Evolutionary conservation across 2,888 invertebrate genomes (phyloP).

Genomic region (Pseudococcus longispinus): DNA sequence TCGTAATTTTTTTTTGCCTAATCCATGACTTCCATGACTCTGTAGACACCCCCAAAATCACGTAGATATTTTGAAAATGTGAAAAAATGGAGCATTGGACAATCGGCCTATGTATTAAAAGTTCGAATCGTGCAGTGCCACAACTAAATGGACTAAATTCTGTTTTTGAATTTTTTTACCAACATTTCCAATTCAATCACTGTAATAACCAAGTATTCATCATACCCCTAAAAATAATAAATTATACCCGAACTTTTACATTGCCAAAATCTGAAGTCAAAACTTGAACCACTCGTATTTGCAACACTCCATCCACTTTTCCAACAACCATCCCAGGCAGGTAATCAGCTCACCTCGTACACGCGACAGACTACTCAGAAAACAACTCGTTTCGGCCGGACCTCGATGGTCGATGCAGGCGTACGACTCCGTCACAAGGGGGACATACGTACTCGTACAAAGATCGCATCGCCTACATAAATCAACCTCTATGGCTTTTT

Average conservation of each 20-base stretch:
- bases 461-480: slow-evolving; percentile 4
- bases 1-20: too few relatives aligned
- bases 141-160: too few relatives aligned
- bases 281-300: background rate
- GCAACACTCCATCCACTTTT: background rate
- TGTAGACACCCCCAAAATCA: too few relatives aligned
- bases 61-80: too few relatives aligned
- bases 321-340: background rate
- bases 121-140: too few relatives aligned
- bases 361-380: background rate
- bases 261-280: background rate
- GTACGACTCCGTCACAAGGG: background rate
- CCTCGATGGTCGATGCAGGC: background rate
- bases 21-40: too few relatives aligned
- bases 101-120: too few relatives aligned
- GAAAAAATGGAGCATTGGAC: too few relatives aligned
- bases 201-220: too few relatives aligned
- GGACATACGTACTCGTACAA: background rate
- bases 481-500: slow-evolving; percentile 37
- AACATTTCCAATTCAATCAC: too few relatives aligned
- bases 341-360: background rate
- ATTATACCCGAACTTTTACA: background rate
- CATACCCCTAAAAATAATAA: too few relatives aligned
- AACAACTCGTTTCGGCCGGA: background rate
- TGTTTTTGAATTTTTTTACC: too few relatives aligned